phyloP scores from a whole-genome alignment of 2,888 invertebrate genomes.

The Hemicrepidius hirtus region DNA sequence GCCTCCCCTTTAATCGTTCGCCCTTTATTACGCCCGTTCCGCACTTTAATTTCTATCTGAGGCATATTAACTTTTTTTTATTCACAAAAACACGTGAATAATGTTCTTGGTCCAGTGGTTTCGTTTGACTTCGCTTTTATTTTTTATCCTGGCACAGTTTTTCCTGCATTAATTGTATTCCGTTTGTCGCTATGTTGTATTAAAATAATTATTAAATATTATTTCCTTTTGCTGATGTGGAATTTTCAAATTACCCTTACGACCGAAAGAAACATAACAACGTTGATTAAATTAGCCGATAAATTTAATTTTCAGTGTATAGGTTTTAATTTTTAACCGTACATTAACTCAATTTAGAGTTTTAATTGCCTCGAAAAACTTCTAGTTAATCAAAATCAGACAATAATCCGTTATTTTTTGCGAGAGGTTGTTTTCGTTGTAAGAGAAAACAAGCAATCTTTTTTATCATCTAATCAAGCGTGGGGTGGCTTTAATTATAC shows the following conservation, averaged over 20 bases:
- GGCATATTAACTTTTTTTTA: conserved; percentile 42
- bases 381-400: conserved; percentile 36
- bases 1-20: conserved; percentile 38
- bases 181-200: not conserved
- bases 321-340: not conserved
- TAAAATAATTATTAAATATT: not conserved
- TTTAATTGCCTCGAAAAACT: conserved; percentile 29
- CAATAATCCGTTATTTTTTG: conserved; percentile 28
- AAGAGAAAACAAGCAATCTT: conserved; percentile 12
- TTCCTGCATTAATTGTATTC: conserved; percentile 9
- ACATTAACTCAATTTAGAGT: conserved; percentile 36
- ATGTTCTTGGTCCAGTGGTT: conserved; percentile 23
- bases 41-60: conserved; percentile 48
- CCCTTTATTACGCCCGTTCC: conserved; percentile 45
- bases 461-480: conserved; percentile 29
- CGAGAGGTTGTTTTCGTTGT: conserved; percentile 19
- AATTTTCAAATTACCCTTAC: not conserved
- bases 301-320: conserved; percentile 4
- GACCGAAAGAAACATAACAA: not conserved
- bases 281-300: not conserved
- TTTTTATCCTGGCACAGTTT: conserved; percentile 15
- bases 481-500: conserved; percentile 18
- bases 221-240: not conserved
- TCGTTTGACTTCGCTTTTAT: conserved; percentile 15
- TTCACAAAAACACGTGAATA: conserved; percentile 40